Base-by-base conservation (phyloP, 2,113 vertebrate genomes). In the Haliaeetus leucogaster region DNA sequence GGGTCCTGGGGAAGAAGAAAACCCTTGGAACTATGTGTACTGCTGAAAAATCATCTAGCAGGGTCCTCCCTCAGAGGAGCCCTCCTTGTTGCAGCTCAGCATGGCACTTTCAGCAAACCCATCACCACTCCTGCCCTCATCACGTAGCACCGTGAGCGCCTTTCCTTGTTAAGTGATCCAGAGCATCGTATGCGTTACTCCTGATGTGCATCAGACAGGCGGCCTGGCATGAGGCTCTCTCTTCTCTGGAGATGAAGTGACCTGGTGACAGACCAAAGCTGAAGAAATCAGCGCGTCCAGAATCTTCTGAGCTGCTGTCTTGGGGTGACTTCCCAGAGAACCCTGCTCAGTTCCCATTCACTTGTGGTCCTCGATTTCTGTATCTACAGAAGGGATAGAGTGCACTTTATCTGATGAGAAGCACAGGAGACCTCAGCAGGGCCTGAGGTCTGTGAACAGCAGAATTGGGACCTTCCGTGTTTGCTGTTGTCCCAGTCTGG, bases 311-410 rank as follows among this genome's bases (percentile, higher is more conserved):
- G 27, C 11, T 70, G 38, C 26, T 61, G 7, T 7, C 7, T 10
- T 13, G 30, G 34, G 17, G 40, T 30, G 53, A 9, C 22, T 40
- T 23, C 50, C 20, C 2, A 2, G 47, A 42, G 32, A 56, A 67
- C 3, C 32, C 43, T 14, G 22, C 58, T 43, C 20, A 6, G 22
- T 4, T 68, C 34, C 29, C 34, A 4, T 3, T 50, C 9, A 5
- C 53, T 62, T 1, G 1, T 29, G 11, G 3, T 11, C n/a, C 47
- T 19, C 1, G 0, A 4, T 32, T 61, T 45, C 34, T 59, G 34
- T 56, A 8, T 13, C n/a, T 53, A 30, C 21, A 42, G 50, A 26
- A 26, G n/a, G 11, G 29, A 42, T 2, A 8, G 45, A 65, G 9
- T 0, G 2, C 3, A 3, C 58, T 65, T 8, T 7, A n/a, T 2